These are phyloP conservation scores for Gadus macrocephalus DNA, from an alignment of 2,113 vertebrate species.

Conservation along the genomic window DNA sequence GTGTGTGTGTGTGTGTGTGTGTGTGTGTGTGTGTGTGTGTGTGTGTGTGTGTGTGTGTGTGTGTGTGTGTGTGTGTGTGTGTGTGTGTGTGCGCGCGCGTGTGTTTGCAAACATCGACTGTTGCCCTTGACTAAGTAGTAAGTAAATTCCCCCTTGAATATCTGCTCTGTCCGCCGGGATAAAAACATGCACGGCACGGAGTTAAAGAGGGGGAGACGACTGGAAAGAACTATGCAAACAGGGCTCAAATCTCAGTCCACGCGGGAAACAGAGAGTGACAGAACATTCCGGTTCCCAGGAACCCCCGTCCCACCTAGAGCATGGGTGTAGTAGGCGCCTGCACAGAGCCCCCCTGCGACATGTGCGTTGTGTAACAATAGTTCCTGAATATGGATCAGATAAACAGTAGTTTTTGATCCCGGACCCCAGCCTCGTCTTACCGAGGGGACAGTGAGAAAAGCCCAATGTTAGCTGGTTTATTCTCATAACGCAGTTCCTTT, in stretches of 20 bases:
- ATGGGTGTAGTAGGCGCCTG: neutral
- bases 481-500: conserved; percentile 18
- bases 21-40: conserved; percentile 43
- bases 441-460: conserved; percentile 5
- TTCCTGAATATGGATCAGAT: conserved; percentile 36
- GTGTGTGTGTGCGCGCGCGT: too few species aligned
- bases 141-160: conserved; percentile 13
- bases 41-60: neutral
- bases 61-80: neutral
- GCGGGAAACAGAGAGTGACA: conserved; percentile 8
- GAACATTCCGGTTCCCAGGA: neutral
- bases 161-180: neutral
- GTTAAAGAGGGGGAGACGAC: neutral
- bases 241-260: conserved; percentile 42
- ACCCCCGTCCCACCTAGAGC: conserved; percentile 12
- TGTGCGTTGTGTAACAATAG: conserved; percentile 17
- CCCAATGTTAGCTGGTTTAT: conserved; percentile 34
- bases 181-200: neutral
- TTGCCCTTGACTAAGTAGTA: conserved; percentile 35
- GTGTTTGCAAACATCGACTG: conserved; percentile 69
- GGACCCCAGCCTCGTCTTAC: too few species aligned
- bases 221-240: conserved; percentile 26
- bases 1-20: neutral
- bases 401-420: conserved; percentile 18
- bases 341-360: conserved; percentile 23